Evolutionary conservation across 2,113 vertebrate genomes (phyloP), one percentile per base, ranked within the genome.

Genomic region (Gila orcuttii): DNA sequence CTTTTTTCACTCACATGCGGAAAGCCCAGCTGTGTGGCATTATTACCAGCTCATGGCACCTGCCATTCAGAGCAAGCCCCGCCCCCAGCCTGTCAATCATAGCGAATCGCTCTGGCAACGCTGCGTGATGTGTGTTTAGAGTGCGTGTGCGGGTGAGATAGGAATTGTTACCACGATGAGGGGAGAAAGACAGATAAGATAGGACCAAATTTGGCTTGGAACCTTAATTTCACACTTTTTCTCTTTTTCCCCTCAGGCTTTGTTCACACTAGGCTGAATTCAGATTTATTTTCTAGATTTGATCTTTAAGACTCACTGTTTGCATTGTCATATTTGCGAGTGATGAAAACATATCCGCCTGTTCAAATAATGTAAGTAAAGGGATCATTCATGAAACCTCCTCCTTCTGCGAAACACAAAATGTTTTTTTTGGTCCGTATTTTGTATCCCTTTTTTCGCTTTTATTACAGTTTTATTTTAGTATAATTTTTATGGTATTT

Each of bases 11-110:
- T 85, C 88, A 90, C 92, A 91, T 88, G 11, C 90, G 89, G 91
- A 92, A 92, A 93, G 92, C 93, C 85, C 86, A 87, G 86, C 86
- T 87, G 86, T 94, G 92, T 92, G 92, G 93, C 92, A 93, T 94
- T 93, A 94, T 94, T 94, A 93, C 94, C 92, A 92, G 92, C 91
- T 93, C 93, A 94, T 93, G 93, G 94, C 94, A 95, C 93, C 94
- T 94, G 93, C 94, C 83, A 87, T 69, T 84, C 66, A 66, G 82
- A 60, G 12, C 69, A 87, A n/a, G 79, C 83, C 66, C 71, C 68
- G 15, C 80, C 86, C 75, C 87, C 75, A 33, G 28, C 76, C 28
- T 85, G 88, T 82, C 85, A 71, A 79, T 77, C 86, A 85, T 85
- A 73, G 76, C 31, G 62, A 82, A 82, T 85, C 15, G 69, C 60